These are phyloP conservation scores for Sisyra terminalis DNA, from an alignment of 2,888 invertebrate genomes.

Conservation along the genomic window DNA sequence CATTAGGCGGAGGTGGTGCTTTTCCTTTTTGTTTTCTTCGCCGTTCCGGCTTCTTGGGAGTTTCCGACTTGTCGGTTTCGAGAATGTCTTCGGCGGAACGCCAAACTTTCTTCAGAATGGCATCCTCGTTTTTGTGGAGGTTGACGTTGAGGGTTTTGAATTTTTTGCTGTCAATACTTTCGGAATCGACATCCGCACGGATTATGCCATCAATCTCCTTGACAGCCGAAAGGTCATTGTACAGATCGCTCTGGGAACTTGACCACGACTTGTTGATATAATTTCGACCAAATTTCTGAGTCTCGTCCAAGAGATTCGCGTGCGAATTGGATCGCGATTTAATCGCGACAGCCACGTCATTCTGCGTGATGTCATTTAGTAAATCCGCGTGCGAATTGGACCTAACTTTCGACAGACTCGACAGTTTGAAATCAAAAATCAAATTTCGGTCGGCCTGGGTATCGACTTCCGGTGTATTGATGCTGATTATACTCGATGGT, in stretches of 20 bases:
- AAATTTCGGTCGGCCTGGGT: conserved; percentile 1
- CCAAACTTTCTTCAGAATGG: conserved; percentile 24
- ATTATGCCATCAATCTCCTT: conserved; percentile 12
- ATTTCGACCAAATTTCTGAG: neutral
- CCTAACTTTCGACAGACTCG: conserved; percentile 5
- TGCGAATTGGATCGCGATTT: conserved; percentile 8
- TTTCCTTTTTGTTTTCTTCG: conserved; percentile 20
- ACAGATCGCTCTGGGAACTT: conserved; percentile 2
- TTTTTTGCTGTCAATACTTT: conserved; percentile 10
- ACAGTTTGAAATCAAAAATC: conserved; percentile 2
- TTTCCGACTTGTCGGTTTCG: conserved; percentile 9
- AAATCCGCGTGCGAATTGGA: conserved; percentile 7
- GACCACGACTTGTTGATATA: conserved; percentile 2
- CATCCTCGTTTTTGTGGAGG: conserved; percentile 8
- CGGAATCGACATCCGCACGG: conserved; percentile 16
- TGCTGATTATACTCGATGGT: conserved; percentile 24
- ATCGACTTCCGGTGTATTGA: conserved; percentile 22
- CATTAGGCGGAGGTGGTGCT: conserved; percentile 23
- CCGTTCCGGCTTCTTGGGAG: conserved; percentile 22
- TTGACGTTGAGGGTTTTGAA: conserved; percentile 4
- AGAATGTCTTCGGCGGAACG: conserved; percentile 25
- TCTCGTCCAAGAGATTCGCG: conserved; percentile 5
- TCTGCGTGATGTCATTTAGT: neutral
- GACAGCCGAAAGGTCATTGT: neutral
- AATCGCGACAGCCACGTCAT: neutral